Evolutionary conservation across 1,140 invertebrate genomes (phyloP).

Genomic region (Trichonephila clavipes): DNA sequence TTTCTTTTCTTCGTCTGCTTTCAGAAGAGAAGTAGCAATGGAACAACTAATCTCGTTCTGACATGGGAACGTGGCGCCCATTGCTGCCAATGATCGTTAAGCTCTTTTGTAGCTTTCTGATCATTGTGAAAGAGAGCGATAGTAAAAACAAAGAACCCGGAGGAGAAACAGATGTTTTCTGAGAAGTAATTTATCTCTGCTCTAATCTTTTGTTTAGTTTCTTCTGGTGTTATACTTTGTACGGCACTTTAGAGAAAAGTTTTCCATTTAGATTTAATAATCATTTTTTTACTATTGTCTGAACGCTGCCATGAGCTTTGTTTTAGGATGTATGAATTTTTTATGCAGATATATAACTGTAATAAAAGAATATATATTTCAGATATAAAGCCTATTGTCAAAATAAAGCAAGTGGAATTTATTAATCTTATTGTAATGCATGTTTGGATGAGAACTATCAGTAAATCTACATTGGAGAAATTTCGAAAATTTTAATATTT

Average conservation of each 20-base stretch:
- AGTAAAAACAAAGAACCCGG: constrained; percentile 44
- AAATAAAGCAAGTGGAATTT: too few species aligned
- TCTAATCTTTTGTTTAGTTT: constrained; percentile 49
- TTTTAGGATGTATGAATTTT: not conserved
- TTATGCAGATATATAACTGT: not conserved
- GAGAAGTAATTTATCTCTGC: constrained; percentile 55
- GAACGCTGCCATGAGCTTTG: not conserved
- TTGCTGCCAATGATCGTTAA: constrained; percentile 73
- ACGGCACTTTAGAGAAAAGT: not conserved
- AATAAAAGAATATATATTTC: too few species aligned
- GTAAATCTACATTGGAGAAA: too few species aligned
- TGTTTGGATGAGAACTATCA: too few species aligned
- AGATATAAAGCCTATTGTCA: too few species aligned
- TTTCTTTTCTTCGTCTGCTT: constrained; percentile 51
- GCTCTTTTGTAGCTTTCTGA: constrained; percentile 59
- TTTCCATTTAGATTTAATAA: not conserved
- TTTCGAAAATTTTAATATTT: too few species aligned
- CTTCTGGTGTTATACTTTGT: not conserved
- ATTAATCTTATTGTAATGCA: too few species aligned
- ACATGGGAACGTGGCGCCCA: constrained; percentile 69
- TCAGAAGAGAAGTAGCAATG: constrained; percentile 55
- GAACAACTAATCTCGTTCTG: constrained; percentile 73
- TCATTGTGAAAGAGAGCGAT: constrained; percentile 57
- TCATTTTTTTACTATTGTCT: not conserved
- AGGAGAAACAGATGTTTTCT: constrained; percentile 67